phyloP scores from a whole-genome alignment of 2,113 vertebrate species.

The Puma concolor region DNA sequence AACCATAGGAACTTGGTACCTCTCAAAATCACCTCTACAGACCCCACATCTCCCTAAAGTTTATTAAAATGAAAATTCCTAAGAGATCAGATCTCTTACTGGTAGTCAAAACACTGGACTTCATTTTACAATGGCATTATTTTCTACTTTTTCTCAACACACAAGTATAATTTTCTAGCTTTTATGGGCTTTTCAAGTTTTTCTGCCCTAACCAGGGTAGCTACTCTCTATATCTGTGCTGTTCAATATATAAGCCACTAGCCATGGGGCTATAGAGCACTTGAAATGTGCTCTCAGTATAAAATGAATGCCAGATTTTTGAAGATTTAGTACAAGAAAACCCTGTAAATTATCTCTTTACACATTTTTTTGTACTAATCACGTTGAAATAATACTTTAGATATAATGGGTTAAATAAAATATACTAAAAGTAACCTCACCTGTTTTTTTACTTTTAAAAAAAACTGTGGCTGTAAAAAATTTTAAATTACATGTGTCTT shows the following conservation, averaged over 20 bases:
- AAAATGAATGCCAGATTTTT: slow-evolving; percentile 43
- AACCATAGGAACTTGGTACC: not conserved
- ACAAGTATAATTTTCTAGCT: slow-evolving; percentile 17
- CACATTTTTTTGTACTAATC: slow-evolving; percentile 5
- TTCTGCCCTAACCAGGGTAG: slow-evolving; percentile 8
- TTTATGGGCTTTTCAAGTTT: not conserved
- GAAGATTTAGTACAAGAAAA: slow-evolving; percentile 29
- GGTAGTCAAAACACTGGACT: not conserved
- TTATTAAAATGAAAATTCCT: not conserved
- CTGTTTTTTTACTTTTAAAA: not conserved
- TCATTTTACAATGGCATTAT: not conserved
- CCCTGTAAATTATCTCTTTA: not conserved
- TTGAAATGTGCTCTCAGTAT: not conserved
- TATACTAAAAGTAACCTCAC: slow-evolving; percentile 44
- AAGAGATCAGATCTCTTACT: not conserved
- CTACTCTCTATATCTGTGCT: not conserved
- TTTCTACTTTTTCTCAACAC: slow-evolving; percentile 32
- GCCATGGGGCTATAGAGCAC: not conserved
- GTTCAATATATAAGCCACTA: slow-evolving; percentile 33
- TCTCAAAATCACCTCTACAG: not conserved
- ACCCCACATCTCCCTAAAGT: not conserved
- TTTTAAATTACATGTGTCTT: not conserved
- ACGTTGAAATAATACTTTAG: slow-evolving; percentile 35
- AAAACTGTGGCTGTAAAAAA: slow-evolving; percentile 41
- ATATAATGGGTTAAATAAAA: slow-evolving; percentile 42